Conservation (phyloP, 2,888 invertebrate genomes). For the Phortica magna region DNA sequence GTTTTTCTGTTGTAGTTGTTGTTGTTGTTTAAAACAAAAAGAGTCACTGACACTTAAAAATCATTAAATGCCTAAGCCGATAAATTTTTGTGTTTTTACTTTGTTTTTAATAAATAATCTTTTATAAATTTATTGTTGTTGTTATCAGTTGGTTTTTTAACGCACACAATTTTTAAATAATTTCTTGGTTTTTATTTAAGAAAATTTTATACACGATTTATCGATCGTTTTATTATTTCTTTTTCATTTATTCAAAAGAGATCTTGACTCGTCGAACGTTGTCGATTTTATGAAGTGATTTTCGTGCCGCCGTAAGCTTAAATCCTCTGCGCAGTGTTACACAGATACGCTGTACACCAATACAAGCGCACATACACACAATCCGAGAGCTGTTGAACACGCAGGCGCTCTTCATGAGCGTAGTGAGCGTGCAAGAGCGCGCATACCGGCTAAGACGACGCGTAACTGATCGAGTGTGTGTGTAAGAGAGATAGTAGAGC, state of each 20-base stretch:
- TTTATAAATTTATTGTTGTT: conserved; percentile 34
- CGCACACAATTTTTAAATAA: no score
- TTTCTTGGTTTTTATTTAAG: no score
- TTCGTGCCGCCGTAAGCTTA: conserved; percentile 76
- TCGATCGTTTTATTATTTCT: conserved; percentile 5
- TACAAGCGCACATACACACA: conserved; percentile 57
- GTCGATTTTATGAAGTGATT: conserved; percentile 78
- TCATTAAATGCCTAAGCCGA: conserved; percentile 53
- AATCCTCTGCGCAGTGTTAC: conserved; percentile 63
- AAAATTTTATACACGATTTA: background rate
- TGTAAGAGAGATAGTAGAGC: conserved; percentile 29
- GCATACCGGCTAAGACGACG: background rate
- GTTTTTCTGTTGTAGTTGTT: conserved; percentile 37
- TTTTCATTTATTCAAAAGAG: conserved; percentile 43
- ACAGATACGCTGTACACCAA: conserved; percentile 5
- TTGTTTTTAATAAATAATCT: conserved; percentile 54
- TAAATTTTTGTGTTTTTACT: conserved; percentile 41
- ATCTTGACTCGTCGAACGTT: conserved; percentile 76
- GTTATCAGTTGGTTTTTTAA: background rate
- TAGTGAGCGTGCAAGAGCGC: conserved; percentile 48
- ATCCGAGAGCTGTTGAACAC: conserved; percentile 65
- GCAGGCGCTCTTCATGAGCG: conserved; percentile 52
- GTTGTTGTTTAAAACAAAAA: conserved; percentile 51
- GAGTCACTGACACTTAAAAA: conserved; percentile 75
- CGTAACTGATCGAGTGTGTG: conserved; percentile 9